Evolutionary conservation across 2,113 vertebrate genomes (phyloP).

Genomic region (Chinchilla lanigera): DNA sequence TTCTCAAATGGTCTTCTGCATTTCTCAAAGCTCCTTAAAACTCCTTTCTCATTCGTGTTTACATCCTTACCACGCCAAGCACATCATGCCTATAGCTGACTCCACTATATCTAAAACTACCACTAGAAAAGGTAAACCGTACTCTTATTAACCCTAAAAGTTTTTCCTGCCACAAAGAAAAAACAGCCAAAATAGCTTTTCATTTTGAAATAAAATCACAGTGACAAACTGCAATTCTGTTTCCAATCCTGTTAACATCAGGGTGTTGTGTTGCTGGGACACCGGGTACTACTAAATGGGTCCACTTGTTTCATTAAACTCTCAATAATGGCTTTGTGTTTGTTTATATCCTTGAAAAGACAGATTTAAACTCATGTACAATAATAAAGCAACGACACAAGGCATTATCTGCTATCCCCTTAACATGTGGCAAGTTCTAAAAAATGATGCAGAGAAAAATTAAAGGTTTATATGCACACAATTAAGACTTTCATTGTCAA

Average conservation of each 20-base stretch:
- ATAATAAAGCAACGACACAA: slow-evolving; percentile 34
- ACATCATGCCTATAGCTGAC: neutral
- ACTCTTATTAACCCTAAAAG: neutral
- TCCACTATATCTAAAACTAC: slow-evolving; percentile 32
- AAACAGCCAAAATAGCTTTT: slow-evolving; percentile 46
- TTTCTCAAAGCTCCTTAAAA: neutral
- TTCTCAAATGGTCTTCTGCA: neutral
- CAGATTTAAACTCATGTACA: slow-evolving; percentile 55
- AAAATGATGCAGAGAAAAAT: slow-evolving; percentile 53
- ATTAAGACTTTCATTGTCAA: slow-evolving; percentile 28
- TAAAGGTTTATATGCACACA: neutral
- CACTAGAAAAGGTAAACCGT: neutral
- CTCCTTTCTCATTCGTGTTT: neutral
- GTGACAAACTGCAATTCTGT: slow-evolving; percentile 60
- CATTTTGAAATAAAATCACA: slow-evolving; percentile 58
- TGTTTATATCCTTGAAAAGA: slow-evolving; percentile 59
- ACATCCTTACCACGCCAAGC: neutral
- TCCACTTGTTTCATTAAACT: slow-evolving; percentile 73
- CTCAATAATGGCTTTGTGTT: slow-evolving; percentile 71
- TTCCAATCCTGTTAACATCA: slow-evolving; percentile 71
- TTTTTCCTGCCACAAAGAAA: slow-evolving; percentile 38
- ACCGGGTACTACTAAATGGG: slow-evolving; percentile 16
- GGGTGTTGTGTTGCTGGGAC: slow-evolving; percentile 57
- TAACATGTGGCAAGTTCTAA: slow-evolving; percentile 60
- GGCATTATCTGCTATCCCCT: slow-evolving; percentile 62